A percentile compares a stretch with the other conserved stretches of the same genome.
Conservation (phyloP, 2,888 invertebrate species). For the Netelia melanura region DNA sequence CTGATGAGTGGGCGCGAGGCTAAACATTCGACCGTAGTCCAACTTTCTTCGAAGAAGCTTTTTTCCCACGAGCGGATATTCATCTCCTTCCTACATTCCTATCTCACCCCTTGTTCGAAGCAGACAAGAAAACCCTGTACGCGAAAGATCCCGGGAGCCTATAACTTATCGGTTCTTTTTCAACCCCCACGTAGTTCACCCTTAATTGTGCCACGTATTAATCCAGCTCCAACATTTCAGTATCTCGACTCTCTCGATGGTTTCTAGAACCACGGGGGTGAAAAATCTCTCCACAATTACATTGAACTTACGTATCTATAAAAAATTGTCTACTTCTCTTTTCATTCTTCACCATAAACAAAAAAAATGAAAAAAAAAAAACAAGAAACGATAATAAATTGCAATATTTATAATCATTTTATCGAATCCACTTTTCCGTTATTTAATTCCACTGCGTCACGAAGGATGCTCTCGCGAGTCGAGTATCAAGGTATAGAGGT, state of each 20-base stretch:
- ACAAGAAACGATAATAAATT: background rate
- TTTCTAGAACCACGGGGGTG: background rate
- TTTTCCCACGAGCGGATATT: conserved; percentile 43
- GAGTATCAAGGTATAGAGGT: conserved; percentile 21
- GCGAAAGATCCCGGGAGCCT: conserved; percentile 52
- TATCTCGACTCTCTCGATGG: background rate
- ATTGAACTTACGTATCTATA: background rate
- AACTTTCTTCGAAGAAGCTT: conserved; percentile 51
- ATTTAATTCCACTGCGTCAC: background rate
- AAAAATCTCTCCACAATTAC: background rate
- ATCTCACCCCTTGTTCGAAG: conserved; percentile 40
- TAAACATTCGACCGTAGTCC: conserved; percentile 49
- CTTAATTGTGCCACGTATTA: conserved; percentile 57
- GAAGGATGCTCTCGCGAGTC: background rate
- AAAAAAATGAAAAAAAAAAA: background rate
- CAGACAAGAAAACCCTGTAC: conserved; percentile 18
- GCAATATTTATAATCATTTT: background rate
- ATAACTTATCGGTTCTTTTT: conserved; percentile 53
- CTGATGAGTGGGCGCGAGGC: conserved; percentile 55
- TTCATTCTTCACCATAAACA: too few species aligned
- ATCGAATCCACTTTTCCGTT: background rate
- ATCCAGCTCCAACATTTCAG: conserved; percentile 32
- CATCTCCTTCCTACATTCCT: conserved; percentile 43
- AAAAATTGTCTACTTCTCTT: background rate
- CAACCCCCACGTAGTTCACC: conserved; percentile 21